Evolutionary conservation across 2,113 vertebrate genomes (phyloP).

Genomic region (Rhabdornis inornatus): DNA sequence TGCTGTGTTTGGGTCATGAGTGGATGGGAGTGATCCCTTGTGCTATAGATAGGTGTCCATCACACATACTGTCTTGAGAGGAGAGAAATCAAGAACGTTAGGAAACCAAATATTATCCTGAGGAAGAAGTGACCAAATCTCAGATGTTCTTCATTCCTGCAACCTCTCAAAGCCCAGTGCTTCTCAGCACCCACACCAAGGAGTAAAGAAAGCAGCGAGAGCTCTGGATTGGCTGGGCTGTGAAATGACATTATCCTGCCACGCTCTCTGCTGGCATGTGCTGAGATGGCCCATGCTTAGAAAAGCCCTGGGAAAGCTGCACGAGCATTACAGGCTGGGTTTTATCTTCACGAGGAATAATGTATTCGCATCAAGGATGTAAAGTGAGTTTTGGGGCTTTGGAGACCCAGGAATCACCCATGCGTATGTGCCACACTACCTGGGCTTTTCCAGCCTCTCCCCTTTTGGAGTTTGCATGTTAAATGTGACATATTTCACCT

Average conservation of each 20-base stretch:
- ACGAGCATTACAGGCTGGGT: background rate
- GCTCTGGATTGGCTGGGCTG: background rate
- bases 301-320: background rate
- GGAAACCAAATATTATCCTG: background rate
- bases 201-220: background rate
- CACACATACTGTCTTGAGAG: background rate
- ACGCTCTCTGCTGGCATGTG: constrained; percentile 38
- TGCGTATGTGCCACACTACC: background rate
- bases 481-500: background rate
- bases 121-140: background rate
- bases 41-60: background rate
- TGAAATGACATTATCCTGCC: background rate
- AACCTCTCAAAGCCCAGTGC: background rate
- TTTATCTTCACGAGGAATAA: background rate
- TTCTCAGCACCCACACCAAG: background rate
- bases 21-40: background rate
- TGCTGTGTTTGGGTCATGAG: background rate
- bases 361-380: background rate
- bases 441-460: background rate
- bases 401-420: background rate
- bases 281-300: background rate
- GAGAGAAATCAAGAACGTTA: background rate
- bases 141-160: background rate
- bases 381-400: background rate
- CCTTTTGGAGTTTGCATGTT: background rate